Percentiles rank a stretch among this genome's conserved stretches.
Evolutionary conservation across 2,113 vertebrate species (phyloP).

Genomic region (Gambusia holbrooki): DNA sequence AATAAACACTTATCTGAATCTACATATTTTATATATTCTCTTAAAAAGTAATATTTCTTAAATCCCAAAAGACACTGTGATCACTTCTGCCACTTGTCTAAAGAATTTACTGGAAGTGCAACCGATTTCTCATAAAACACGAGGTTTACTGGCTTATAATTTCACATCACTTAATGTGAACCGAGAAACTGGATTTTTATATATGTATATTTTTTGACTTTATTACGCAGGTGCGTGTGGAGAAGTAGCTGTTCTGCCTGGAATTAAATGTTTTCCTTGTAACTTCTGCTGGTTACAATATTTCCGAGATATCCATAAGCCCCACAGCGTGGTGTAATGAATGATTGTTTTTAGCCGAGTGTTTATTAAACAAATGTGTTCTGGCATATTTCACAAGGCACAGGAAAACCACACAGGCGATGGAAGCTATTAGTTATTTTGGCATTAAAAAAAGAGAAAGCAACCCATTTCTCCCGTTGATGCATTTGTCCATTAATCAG

Average conservation of each 20-base stretch:
- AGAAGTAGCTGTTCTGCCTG: conserved; percentile 8
- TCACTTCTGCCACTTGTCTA: neutral
- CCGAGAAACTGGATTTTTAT: conserved; percentile 4
- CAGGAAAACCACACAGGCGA: neutral
- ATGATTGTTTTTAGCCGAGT: conserved; percentile 55
- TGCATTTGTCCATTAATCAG: conserved; percentile 10
- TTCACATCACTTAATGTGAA: conserved; percentile 40
- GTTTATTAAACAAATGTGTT: conserved; percentile 74
- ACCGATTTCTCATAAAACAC: conserved; percentile 30
- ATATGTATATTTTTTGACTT: conserved; percentile 3
- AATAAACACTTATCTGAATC: too few species aligned
- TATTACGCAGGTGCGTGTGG: neutral
- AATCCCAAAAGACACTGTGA: too few species aligned
- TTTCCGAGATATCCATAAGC: conserved; percentile 48
- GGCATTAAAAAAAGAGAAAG: conserved; percentile 22
- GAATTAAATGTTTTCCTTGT: conserved; percentile 1
- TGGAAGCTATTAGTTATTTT: neutral
- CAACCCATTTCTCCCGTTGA: conserved; percentile 4
- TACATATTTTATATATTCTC: neutral
- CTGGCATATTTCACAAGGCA: conserved; percentile 57
- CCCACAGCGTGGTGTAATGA: conserved; percentile 37
- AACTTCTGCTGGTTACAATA: conserved; percentile 33
- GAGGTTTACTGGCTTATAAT: conserved; percentile 9
- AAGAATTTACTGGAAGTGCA: conserved; percentile 24
- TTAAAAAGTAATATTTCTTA: too few species aligned